These are phyloP conservation scores for Theristus sp. DNA, from an alignment of 2,888 invertebrate genomes.

Conservation along the genomic window DNA sequence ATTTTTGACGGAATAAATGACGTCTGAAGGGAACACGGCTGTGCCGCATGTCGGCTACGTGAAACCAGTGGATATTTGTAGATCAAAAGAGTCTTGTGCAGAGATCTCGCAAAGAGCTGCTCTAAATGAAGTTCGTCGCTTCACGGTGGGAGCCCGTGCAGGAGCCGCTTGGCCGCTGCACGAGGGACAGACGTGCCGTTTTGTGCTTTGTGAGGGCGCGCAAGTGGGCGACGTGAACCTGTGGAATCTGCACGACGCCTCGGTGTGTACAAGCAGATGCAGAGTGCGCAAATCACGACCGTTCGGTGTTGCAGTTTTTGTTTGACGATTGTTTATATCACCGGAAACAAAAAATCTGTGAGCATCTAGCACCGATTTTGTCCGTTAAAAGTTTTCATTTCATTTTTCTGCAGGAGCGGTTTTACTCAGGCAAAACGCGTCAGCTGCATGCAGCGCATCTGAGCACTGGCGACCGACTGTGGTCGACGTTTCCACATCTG, in stretches of 20 bases:
- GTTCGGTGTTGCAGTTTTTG: no score
- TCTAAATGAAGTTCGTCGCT: neutral
- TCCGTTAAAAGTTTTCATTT: no score
- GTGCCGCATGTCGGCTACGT: neutral
- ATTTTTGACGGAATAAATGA: neutral
- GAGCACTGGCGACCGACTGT: slow-evolving; percentile 1
- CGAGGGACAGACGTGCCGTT: neutral
- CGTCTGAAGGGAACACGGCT: neutral
- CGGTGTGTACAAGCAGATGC: no score
- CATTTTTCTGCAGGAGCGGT: slow-evolving; percentile 1
- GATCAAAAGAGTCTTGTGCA: neutral
- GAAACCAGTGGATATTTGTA: neutral
- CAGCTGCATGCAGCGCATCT: neutral
- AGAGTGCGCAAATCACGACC: no score
- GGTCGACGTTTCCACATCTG: neutral
- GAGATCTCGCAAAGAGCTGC: neutral
- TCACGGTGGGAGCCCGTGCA: neutral
- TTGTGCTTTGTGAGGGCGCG: neutral
- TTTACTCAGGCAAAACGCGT: slow-evolving; percentile 2
- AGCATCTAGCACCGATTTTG: no score
- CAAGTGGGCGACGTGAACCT: slow-evolving; percentile 4
- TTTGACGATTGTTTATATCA: no score
- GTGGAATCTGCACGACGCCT: neutral
- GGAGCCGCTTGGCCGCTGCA: neutral
- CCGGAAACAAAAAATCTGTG: neutral